Conservation (phyloP, 2,797 vertebrate genomes). For the Onychomys leucogaster region DNA sequence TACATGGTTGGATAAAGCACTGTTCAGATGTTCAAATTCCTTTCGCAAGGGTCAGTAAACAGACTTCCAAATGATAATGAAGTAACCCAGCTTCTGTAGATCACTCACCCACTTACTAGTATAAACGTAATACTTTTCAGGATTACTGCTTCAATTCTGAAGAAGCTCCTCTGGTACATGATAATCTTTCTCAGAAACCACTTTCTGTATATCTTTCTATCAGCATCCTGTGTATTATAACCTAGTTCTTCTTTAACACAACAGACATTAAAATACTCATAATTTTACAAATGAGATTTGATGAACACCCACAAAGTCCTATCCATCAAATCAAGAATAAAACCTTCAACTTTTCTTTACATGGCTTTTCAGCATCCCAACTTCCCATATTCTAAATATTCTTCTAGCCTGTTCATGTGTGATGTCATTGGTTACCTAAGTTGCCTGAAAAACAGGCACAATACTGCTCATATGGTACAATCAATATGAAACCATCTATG, state of each 20-base stretch:
- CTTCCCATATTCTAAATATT: not conserved
- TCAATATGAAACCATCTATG: not conserved
- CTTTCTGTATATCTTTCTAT: not conserved
- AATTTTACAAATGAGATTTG: not conserved
- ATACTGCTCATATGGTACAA: not conserved
- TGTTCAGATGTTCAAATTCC: not conserved
- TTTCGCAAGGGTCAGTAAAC: not conserved
- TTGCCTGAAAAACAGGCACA: not conserved
- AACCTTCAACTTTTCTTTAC: not conserved
- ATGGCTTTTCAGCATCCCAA: not conserved
- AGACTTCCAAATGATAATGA: not conserved
- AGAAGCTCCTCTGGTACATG: not conserved
- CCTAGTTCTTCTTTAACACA: not conserved
- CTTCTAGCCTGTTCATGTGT: not conserved
- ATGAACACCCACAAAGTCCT: not conserved
- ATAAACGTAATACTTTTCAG: not conserved
- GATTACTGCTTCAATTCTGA: not conserved
- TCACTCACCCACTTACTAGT: not conserved
- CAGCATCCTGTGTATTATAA: not conserved
- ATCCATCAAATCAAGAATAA: not conserved
- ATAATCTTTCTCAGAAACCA: not conserved
- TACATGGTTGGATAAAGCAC: not conserved
- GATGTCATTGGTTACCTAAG: not conserved
- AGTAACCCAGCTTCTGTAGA: not conserved
- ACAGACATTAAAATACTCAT: not conserved